Conservation (phyloP, 2,113 vertebrate species). For the Xiphophorus couchianus region DNA sequence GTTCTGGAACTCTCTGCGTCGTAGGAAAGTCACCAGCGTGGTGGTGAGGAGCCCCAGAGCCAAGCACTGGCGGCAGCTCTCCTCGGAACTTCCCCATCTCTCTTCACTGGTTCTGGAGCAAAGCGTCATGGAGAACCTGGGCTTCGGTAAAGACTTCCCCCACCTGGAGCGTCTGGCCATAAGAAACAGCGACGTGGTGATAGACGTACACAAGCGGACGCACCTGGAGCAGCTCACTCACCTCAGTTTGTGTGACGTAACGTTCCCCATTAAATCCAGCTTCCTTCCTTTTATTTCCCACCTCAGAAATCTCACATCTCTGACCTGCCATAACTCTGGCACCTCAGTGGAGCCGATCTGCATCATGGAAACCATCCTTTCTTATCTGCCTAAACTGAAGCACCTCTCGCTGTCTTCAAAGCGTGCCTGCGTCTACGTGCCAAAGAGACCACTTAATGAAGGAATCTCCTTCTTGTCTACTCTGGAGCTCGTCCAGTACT, state of each 20-base stretch:
- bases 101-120: constrained; percentile 32
- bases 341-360: fast-evolving
- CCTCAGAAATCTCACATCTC: constrained; percentile 48
- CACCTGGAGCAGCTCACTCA: constrained; percentile 50
- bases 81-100: constrained; percentile 43
- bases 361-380: constrained; percentile 24
- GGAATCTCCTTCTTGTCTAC: constrained; percentile 30
- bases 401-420: constrained; percentile 53
- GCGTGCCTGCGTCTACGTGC: too few species aligned
- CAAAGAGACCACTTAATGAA: neutral
- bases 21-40: constrained; percentile 38
- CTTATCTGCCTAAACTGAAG: constrained; percentile 41
- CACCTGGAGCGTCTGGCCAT: constrained; percentile 50
- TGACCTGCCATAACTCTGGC: constrained; percentile 39
- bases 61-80: constrained; percentile 38
- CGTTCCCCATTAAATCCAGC: neutral
- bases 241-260: constrained; percentile 51
- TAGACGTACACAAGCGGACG: neutral
- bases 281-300: constrained; percentile 19
- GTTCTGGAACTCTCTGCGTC: constrained; percentile 66
- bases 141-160: constrained; percentile 27
- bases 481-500: constrained; percentile 59
- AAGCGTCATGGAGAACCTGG: neutral
- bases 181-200: constrained; percentile 4
- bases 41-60: constrained; percentile 38